Evolutionary conservation across 2,888 invertebrate species (phyloP).

Genomic region (Aricia artaxerxes): DNA sequence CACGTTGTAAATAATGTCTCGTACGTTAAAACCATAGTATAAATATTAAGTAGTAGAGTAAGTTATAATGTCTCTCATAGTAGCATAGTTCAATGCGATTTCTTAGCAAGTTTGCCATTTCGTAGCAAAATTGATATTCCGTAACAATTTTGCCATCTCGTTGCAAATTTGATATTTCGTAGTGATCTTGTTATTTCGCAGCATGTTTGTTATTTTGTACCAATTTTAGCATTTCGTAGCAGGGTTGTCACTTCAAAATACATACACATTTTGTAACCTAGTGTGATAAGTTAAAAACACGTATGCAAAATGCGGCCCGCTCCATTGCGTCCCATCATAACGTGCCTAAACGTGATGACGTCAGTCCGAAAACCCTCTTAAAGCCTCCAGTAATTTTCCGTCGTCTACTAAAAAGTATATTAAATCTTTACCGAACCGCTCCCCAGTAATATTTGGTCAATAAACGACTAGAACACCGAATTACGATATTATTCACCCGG

Average conservation of each 20-base stretch:
- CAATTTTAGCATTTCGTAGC: too few relatives aligned
- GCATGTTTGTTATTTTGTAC: too few relatives aligned
- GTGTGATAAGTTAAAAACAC: neutral
- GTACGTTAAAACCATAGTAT: neutral
- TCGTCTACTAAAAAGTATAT: conserved; percentile 7
- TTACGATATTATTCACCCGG: conserved; percentile 62
- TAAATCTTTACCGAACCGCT: conserved; percentile 33
- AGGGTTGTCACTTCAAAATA: too few relatives aligned
- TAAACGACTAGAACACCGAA: conserved; percentile 56
- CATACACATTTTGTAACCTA: too few relatives aligned
- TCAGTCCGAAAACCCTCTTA: neutral
- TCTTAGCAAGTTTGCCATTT: too few relatives aligned
- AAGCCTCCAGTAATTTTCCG: conserved; percentile 12
- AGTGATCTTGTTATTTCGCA: too few relatives aligned
- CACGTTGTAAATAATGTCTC: neutral
- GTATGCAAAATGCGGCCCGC: neutral
- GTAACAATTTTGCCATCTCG: too few relatives aligned
- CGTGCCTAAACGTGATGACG: neutral
- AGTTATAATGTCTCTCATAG: neutral
- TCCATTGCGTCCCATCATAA: neutral
- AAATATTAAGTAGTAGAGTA: neutral
- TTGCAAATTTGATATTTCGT: too few relatives aligned
- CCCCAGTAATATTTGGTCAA: conserved; percentile 44
- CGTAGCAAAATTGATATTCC: too few relatives aligned
- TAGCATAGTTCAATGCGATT: too few relatives aligned